These are phyloP conservation scores for Oreochromis mossambicus DNA, from an alignment of 2,797 vertebrate genomes.

Conservation along the genomic window DNA sequence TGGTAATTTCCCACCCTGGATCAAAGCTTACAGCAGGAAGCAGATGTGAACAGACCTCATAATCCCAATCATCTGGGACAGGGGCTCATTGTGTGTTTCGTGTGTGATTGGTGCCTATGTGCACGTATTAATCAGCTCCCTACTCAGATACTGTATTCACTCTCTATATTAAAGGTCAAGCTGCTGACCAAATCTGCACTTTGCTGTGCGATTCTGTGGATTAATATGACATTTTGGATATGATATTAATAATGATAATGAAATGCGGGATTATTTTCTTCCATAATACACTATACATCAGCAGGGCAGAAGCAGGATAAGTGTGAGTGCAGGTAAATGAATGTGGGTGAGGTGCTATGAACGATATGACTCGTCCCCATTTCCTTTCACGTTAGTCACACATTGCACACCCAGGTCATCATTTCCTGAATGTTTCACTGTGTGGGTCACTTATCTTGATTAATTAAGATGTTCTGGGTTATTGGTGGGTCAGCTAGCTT, in stretches of 20 bases:
- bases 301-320: background rate
- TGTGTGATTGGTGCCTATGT: background rate
- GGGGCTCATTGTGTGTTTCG: constrained; percentile 28
- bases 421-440: constrained; percentile 18
- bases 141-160: constrained; percentile 16
- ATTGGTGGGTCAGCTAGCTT: constrained; percentile 39
- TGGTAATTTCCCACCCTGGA: constrained; percentile 38
- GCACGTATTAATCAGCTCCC: constrained; percentile 24
- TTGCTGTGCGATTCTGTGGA: background rate
- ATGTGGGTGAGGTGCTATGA: background rate
- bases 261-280: background rate
- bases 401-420: background rate
- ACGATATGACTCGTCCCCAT: background rate
- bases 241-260: background rate
- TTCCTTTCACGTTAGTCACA: constrained; percentile 15
- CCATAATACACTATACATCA: background rate
- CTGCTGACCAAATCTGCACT: background rate
- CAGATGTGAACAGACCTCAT: constrained; percentile 58
- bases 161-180: background rate
- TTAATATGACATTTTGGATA: background rate
- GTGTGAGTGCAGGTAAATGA: background rate
- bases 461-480: constrained; percentile 21
- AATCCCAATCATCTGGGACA: constrained; percentile 60
- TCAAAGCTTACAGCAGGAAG: constrained; percentile 46
- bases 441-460: constrained; percentile 32